Evolutionary conservation across 37 sponge, comb jelly and placozoan species (phyloP), one percentile per base, ranked within the genome.

Genomic region (Tethya wilhelma): DNA sequence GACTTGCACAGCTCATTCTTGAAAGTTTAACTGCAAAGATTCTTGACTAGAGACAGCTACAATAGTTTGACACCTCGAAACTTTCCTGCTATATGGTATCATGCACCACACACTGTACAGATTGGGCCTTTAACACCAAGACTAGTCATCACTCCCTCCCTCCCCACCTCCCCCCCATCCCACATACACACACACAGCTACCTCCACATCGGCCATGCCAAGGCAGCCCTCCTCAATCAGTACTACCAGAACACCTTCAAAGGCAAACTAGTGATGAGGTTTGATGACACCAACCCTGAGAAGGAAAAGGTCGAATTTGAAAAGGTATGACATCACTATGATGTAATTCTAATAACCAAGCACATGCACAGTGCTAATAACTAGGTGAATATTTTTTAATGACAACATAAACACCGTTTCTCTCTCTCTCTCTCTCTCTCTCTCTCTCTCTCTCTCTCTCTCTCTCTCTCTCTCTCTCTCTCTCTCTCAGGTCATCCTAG

Each of bases 231-330:
- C 44, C 86, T 98, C 31, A 98, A 98, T 46, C 99, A 98, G 81
- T 69, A 96, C 82, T 98, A 98, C 75, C 94, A 96, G 84, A 82
- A 60, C 57, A 33, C 73, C 1, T 98, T 87, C 67, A 84, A 90
- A 40, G 99, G 99, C 0, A 78, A 87, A 49, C 79, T 98, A 20
- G 64, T 98, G 39, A 96, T 98, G 96, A 81, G 99, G 57, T 98
- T 98, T 80, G 99, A 98, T 69, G 99, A 98, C 83, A 98, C 99
- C n/a, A 98, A 98, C 78, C 99, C 99, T 2, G 96, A 87, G 59
- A 98, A 98, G 71, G 99, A 98, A 79, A 91, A 98, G 37, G 92
- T 60, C 31, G 77, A 93, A 33, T 98, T 96, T 84, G 99, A 98
- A 59, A 86, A 97, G 87, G 95, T 95, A 31, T 14, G 40, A 60